These are phyloP conservation scores for Xylocopa sonorina DNA, from an alignment of 1,140 invertebrate genomes.

Conservation along the genomic window DNA sequence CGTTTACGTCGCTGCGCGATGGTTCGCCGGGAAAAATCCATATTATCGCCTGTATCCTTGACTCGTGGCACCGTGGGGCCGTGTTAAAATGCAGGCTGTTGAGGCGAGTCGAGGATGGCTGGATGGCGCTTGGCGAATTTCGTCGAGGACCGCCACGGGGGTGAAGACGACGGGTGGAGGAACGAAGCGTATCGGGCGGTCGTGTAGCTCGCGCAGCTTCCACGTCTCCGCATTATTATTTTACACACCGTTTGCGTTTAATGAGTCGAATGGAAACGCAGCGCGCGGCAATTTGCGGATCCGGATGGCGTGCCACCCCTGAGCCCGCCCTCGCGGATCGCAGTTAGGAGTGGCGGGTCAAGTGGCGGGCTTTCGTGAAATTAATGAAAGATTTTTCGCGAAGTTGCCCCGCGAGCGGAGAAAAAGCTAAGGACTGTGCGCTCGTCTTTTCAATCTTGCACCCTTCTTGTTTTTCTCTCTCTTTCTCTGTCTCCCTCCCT, in stretches of 20 bases:
- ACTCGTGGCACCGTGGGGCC: not conserved
- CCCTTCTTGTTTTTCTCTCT: not conserved
- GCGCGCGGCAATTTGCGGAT: conserved; percentile 40
- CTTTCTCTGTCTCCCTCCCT: not conserved
- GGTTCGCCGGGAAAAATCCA: not conserved
- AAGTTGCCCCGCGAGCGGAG: conserved; percentile 34
- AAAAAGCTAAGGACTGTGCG: conserved; percentile 44
- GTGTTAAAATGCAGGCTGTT: not conserved
- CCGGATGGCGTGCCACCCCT: not conserved
- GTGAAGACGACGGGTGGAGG: not conserved
- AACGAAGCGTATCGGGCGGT: not conserved
- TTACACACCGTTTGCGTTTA: conserved; percentile 34
- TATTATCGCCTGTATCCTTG: not conserved
- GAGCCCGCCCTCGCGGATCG: conserved; percentile 15
- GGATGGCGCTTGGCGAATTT: not conserved
- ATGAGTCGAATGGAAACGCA: conserved; percentile 41
- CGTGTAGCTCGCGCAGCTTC: not conserved
- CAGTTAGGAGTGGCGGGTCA: conserved; percentile 53
- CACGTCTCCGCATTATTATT: conserved; percentile 8
- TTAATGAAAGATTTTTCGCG: conserved; percentile 64
- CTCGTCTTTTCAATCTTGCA: conserved; percentile 13
- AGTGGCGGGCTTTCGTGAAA: conserved; percentile 59
- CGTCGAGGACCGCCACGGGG: not conserved
- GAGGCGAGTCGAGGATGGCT: not conserved
- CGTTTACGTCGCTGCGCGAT: not conserved